Base-by-base conservation (phyloP, 2,113 vertebrate species). In the Mus spicilegus region DNA sequence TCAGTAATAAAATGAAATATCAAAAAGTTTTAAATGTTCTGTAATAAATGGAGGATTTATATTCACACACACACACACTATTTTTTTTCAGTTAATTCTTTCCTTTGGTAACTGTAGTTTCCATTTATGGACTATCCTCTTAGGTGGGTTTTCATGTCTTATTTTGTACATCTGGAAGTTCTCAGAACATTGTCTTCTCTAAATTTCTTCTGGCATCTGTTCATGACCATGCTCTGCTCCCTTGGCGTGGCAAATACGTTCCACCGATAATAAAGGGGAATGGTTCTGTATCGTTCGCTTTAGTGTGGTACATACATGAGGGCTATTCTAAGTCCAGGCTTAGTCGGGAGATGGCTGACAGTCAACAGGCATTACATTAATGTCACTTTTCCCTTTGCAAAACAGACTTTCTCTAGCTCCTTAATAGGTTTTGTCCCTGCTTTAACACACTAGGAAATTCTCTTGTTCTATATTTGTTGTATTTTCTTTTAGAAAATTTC, bases 401-500 rank as follows among this genome's bases (percentile, higher is more conserved):
- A 67, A 22, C 14, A 9, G 13, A 0, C 1, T 3, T 87, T 82
- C 3, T 1, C 5, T 46, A 4, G 17, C 24, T 61, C 70, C 39
- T 54, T 91, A 7, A 7, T 26, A 70, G 78, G 0, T 84, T 81
- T 51, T 82, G n/a, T 73, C 46, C 19, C 51, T 65, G 14, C 39
- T 46, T 42, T 46, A 16, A 81, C 4, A 67, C 24, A 33, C 26
- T 46, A 69, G 22, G 90, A 63, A 28, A 36, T 75, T 89, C 3
- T 33, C 36, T 85, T 80, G 33, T 85, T 65, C n/a, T 65, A 46
- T 49, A 67, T 86, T 86, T 49, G 33, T 36, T 86, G 11, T 2
- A 49, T 49, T 67, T 86, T 63, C n/a, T 86, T 46, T 86, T 86
- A 67, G 82, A 67, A 30, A 67, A 46, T 86, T 86, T 86, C 9